A percentile compares a stretch with the other conserved stretches of the same genome.
phyloP scores from a whole-genome alignment of 2,797 vertebrate species.

The Poecilia gillii region DNA sequence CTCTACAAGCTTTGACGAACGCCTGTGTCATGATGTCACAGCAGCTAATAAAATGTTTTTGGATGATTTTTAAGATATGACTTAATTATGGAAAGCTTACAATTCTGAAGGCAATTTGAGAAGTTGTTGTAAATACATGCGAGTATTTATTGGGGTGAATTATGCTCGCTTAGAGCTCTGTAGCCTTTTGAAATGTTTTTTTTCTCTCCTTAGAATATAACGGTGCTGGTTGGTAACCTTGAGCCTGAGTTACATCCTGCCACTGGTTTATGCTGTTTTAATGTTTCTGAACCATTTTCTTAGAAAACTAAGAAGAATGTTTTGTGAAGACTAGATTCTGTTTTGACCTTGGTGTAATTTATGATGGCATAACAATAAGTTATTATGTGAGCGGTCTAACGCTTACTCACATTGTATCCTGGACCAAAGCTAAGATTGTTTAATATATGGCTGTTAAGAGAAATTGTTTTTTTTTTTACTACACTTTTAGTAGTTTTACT shows the following conservation, averaged over 20 bases:
- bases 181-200: background rate
- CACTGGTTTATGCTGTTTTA: background rate
- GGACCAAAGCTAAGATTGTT: background rate
- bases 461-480: background rate
- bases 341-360: background rate
- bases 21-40: background rate
- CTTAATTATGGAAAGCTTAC: background rate
- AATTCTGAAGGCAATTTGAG: background rate
- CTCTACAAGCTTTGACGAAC: background rate
- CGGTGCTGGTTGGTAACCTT: background rate
- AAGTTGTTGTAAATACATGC: background rate
- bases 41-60: background rate
- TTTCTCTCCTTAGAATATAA: background rate
- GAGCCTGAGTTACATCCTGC: background rate
- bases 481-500: background rate
- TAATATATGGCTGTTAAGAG: background rate
- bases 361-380: background rate
- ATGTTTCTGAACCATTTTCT: background rate
- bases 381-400: background rate
- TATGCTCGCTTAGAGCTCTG: background rate
- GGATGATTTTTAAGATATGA: background rate
- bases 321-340: background rate
- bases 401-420: background rate
- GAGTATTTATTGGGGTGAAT: background rate
- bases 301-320: background rate